Base-by-base conservation (phyloP, 2,888 invertebrate species). In the Papilio demoleus region DNA sequence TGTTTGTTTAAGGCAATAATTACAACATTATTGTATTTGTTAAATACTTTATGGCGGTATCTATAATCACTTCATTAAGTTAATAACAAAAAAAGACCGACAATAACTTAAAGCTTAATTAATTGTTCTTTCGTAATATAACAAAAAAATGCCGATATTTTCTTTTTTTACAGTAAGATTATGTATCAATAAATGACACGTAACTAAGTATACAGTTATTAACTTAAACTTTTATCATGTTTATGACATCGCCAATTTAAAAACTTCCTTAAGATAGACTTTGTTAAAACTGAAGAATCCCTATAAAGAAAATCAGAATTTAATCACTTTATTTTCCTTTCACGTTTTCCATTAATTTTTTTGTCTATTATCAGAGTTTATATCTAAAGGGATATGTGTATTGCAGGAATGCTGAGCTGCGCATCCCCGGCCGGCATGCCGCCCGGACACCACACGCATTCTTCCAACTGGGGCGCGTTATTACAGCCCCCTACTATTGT, bases 341-440 rank as follows among this genome's bases (percentile, higher is more conserved):
- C 47, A 22, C n/a, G 4, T 47, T 47, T 47, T 38, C 22, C 19
- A 19, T 22, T 12, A 22, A 22, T 47, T 3, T 47, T 14, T 40
- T 40, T 17, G n/a, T 42, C n/a, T n/a, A 47, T 47, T 11, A 4
- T 22, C 11, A 8, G 27, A 31, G 22, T n/a, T 50, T 12, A 14
- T 11, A 38, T 36, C n/a, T 63, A 50, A 50, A 63, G 31, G 24
- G 14, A 38, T 12, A 19, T 36, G 72, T 74, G 74, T 72, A 76
- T 73, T 72, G 17, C 79, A 91, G 90, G 81, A 76, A 92, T 92
- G 92, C 81, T 92, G 75, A 91, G 89, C 71, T 92, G 92, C 75
- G 91, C 91, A 8, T 79, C 89, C 70, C 88, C 90, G 80, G 88
- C 90, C 79, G 88, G 88, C 81, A 90, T 92, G 92, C 85, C 90